Percentiles rank a stretch among this genome's conserved stretches.
Conservation (phyloP, 2,797 vertebrate species). For the Threskiornis aethiopicus region DNA sequence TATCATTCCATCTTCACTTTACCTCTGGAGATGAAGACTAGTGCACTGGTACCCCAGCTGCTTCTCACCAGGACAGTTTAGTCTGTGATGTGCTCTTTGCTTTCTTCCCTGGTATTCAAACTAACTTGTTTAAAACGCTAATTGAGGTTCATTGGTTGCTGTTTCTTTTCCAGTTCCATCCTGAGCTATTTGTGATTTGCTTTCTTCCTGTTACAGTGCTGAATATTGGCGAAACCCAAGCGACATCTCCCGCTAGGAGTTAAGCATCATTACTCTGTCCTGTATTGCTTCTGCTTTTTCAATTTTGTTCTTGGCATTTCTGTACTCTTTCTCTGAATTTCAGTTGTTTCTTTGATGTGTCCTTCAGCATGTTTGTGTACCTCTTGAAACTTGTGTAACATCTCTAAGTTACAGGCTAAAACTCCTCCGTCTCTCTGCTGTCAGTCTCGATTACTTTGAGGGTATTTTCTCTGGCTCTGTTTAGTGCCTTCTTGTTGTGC, state of each 20-base stretch:
- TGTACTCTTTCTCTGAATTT: not conserved
- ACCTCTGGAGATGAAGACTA: not conserved
- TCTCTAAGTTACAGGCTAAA: not conserved
- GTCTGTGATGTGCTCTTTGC: not conserved
- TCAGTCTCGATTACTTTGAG: not conserved
- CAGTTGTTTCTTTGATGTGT: not conserved
- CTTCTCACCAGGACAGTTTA: fast-evolving
- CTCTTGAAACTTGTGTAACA: not conserved
- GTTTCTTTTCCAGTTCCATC: not conserved
- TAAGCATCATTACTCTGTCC: not conserved
- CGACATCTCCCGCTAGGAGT: not conserved
- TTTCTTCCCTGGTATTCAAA: not conserved
- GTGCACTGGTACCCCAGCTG: not conserved
- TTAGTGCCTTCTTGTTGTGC: not conserved
- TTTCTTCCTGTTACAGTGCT: not conserved
- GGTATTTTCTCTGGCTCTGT: not conserved
- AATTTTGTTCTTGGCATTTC: not conserved
- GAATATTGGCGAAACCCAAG: not conserved
- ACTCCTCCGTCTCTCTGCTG: not conserved
- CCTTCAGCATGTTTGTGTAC: not conserved
- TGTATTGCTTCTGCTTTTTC: not conserved
- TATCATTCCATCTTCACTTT: not conserved
- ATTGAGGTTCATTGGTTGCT: not conserved
- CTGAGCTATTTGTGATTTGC: not conserved
- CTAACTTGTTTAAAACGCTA: not conserved